Evolutionary conservation across 37 sponge, comb jelly and placozoan genomes (phyloP), one percentile per base, ranked within the genome.

Genomic region (Axinella damicornis): DNA sequence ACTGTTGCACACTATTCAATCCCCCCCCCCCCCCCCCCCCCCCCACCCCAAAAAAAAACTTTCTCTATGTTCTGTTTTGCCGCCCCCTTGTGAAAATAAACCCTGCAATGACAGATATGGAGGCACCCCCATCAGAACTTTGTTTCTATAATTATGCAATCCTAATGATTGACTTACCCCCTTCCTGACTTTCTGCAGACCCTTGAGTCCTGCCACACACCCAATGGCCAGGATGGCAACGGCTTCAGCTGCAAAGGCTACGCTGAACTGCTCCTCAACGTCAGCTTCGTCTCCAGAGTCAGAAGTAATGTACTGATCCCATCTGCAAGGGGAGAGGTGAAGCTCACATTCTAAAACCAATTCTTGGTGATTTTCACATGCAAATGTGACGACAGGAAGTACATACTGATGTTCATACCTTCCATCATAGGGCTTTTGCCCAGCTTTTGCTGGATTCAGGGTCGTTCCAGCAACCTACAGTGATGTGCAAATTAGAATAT

Each of bases 231-330:
- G 38, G 22, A 92, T 87, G 39, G 82, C 63, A 59, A 71, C 92
- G 4, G 78, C 62, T 67, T 92, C 92, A 30, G 84, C 83, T 11
- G 79, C 68, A 57, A 74, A 79, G 28, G 66, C 89, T 2, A 92
- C 74, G 33, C 68, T 66, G 60, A 73, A 40, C 59, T 80, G 59
- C 2, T 80, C 88, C 40, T 73, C 76, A 15, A 88, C 30, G 19
- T 92, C 92, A 24, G 39, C 28, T 18, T 87, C 89, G 9, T 73
- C 77, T 30, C 83, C 89, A 38, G 84, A 78, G 57, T 89, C 89
- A 73, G 89, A 78, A 78, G 76, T 81, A 53, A 89, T 89, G 84
- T 36, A 83, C 52, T 83, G 17, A 41, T 89, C 84, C 33, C 46
- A 83, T 38, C 83, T 83, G 63, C 4, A 34, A 16, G 2, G n/a